These are phyloP conservation scores for Liposcelis brunnea DNA, from an alignment of 2,888 invertebrate species.

Conservation along the genomic window DNA sequence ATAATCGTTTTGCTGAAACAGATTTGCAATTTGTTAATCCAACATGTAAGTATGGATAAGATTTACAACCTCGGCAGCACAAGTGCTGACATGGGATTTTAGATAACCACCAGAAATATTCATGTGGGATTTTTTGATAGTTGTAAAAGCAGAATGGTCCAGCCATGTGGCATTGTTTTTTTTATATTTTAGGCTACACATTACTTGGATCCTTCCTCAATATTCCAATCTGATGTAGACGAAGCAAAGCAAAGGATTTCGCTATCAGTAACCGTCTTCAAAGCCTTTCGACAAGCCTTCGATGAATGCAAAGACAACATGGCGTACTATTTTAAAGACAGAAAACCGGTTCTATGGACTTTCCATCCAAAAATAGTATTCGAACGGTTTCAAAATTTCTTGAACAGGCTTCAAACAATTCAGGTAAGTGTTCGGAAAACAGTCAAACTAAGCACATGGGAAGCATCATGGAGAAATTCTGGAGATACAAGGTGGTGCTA, in stretches of 20 bases:
- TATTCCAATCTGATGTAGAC: constrained; percentile 89
- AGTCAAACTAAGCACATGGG: too few relatives aligned
- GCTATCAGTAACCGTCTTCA: constrained; percentile 23
- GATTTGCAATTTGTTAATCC: constrained; percentile 77
- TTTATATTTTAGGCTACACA: constrained; percentile 51
- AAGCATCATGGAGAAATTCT: too few relatives aligned
- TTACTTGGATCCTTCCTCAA: constrained; percentile 76
- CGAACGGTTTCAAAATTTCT: constrained; percentile 56
- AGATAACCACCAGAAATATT: too few relatives aligned
- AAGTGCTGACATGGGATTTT: too few relatives aligned
- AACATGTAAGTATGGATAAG: constrained; percentile 48
- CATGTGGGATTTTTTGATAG: too few relatives aligned
- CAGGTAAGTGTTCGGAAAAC: too few relatives aligned
- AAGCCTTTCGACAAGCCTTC: constrained; percentile 31
- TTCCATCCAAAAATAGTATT: constrained; percentile 72
- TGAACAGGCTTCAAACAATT: constrained; percentile 58
- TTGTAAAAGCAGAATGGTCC: too few relatives aligned
- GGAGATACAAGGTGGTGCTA: too few relatives aligned
- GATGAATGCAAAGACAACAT: constrained; percentile 53
- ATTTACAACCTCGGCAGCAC: too few relatives aligned
- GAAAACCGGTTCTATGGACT: constrained; percentile 47
- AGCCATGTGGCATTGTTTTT: constrained; percentile 1
- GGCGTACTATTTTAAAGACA: constrained; percentile 43
- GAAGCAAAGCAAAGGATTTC: constrained; percentile 72
- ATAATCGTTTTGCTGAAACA: constrained; percentile 77